Conservation (phyloP, 2,888 invertebrate species). For the Acleris emargana region DNA sequence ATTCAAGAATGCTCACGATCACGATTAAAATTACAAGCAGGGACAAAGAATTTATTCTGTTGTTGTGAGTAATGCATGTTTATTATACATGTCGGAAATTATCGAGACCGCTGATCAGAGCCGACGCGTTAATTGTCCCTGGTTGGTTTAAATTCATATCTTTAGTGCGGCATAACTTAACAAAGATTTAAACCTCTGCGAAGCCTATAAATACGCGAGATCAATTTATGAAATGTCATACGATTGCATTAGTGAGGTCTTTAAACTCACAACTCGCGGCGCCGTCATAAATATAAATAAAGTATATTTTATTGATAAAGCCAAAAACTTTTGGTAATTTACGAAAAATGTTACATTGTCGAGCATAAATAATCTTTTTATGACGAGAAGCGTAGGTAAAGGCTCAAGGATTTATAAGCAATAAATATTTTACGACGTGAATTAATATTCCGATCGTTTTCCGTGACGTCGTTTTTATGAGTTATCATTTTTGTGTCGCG, state of each 20-base stretch:
- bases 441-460: constrained; percentile 84
- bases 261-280: constrained; percentile 61
- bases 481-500: constrained; percentile 82
- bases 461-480: constrained; percentile 83
- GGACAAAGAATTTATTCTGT: constrained; percentile 44
- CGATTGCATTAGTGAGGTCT: constrained; percentile 50
- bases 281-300: constrained; percentile 79
- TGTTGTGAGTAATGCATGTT: constrained; percentile 45
- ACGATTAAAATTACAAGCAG: constrained; percentile 41
- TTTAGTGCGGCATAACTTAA: constrained; percentile 8
- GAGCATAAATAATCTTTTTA: constrained; percentile 83
- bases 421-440: constrained; percentile 84
- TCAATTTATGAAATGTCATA: constrained; percentile 54
- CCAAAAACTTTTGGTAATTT: constrained; percentile 75
- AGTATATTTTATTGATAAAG: constrained; percentile 77
- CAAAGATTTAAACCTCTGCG: constrained; percentile 19
- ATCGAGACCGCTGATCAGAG: constrained; percentile 50
- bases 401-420: constrained; percentile 83
- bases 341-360: constrained; percentile 83
- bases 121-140: constrained; percentile 34
- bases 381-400: constrained; percentile 83
- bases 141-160: constrained; percentile 16
- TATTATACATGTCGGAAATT: constrained; percentile 47
- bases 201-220: constrained; percentile 44
- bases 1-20: constrained; percentile 40